Base-by-base conservation (phyloP, 2,797 vertebrate species). In the Phataginus tetradactyla region DNA sequence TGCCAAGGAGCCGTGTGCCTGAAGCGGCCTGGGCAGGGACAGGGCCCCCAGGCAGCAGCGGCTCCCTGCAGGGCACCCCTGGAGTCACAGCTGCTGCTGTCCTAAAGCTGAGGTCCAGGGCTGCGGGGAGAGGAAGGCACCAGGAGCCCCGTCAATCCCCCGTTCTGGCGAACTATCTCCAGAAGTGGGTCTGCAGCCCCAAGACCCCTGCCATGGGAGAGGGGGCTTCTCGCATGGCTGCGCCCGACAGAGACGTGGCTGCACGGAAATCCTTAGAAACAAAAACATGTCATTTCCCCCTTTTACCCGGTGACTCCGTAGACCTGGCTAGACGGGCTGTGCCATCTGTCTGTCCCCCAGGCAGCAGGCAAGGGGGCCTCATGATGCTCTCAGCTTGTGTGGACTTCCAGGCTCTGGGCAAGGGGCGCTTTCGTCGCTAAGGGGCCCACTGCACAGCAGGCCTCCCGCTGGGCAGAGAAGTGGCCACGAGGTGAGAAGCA, bases 1-100 rank as follows among this genome's bases (percentile, higher is more conserved):
- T 99, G 98, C 98, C 98, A 98, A 98, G 98, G 98, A 98, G 98
- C 97, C 45, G 90, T 81, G 94, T 96, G 96, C 49, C 10, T 0
- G 4, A 7, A 68, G 71, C 0, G 12, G 21, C 78, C 55, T 0
- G 51, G 32, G 68, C 57, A 93, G 92, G 81, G 66, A 93, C 45
- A 69, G 74, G 96, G 98, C 96, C 97, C 96, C 94, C 3, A 17
- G n/a, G 96, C 89, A 64, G 57, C 91, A 84, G 45, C 88, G 90
- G 97, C 95, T 84, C 96, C 95, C 95, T 86, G 92, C 42, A 90
- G 95, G 97, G 7, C 1, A 0, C 39, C 39, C 55, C 59, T 51
- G 45, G 15, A 49, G 96, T 97, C 81, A 23, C 80, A 91, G 90
- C 68, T 96, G 86, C 95, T 95, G 94, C 93, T 9, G 1, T 37